Evolutionary conservation across 2,888 invertebrate species (phyloP), one percentile per base, ranked within the genome.

Genomic region (Acanthosepion lycidas): DNA sequence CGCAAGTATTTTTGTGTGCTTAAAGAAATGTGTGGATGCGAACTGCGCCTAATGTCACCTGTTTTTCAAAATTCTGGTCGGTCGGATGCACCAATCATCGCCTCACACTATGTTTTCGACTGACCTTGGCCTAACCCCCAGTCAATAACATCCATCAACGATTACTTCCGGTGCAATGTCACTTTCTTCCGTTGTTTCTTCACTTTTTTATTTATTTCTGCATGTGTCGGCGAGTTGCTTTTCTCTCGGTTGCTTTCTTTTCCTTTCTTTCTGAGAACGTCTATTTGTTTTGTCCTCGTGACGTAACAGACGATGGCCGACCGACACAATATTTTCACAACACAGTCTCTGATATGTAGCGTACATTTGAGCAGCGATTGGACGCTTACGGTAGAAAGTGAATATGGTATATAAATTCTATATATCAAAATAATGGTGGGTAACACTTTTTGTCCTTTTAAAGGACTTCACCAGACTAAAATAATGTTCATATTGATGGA

Each of bases 61-160:
- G 78, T n/a, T 78, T 9, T 78, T 28, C 42, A 78, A 78, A 78
- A 78, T 6, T 28, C 28, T 78, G n/a, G n/a, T 6, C 78, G 78
- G 26, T 78, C 78, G 78, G 78, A 78, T 78, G 78, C 78, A 78
- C 78, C 78, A 78, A n/a, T 78, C 78, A 78, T 78, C 78, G 28
- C 78, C 78, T 78, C 42, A 42, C 78, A 28, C n/a, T 28, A 8
- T 78, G n/a, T 78, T 28, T 78, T 78, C 78, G 8, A 78, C 28
- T 28, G 78, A 78, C 78, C 78, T n/a, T 28, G 9, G 78, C 78
- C 78, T n/a, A 42, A 42, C 12, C 9, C 28, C 78, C 78, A 78
- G 78, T 28, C 28, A 78, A n/a, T n/a, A 78, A 28, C 26, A 78
- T 78, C n/a, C n/a, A 78, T 78, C 78, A 78, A 78, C 78, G n/a